Evolutionary conservation across 2,888 invertebrate genomes (phyloP).

Genomic region (Drosophila prolongata): DNA sequence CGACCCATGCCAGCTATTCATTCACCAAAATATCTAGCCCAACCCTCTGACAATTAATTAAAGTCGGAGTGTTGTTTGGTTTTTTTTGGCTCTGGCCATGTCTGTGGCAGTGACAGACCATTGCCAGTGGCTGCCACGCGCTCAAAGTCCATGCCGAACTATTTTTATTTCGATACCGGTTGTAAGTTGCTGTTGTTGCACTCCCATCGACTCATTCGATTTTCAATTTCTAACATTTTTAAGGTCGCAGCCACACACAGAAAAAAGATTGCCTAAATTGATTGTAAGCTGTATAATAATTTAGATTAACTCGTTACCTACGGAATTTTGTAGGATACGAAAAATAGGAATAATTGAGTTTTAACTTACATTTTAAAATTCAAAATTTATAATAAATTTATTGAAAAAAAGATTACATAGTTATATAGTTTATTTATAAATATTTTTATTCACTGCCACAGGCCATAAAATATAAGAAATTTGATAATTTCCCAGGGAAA

Average conservation of each 20-base stretch:
- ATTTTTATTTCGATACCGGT: constrained; percentile 46
- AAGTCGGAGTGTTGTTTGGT: constrained; percentile 53
- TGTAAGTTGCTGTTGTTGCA: constrained; percentile 25
- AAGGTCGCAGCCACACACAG: constrained; percentile 26
- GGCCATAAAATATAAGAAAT: too few species aligned
- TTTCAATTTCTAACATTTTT: constrained; percentile 65
- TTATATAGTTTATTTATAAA: too few species aligned
- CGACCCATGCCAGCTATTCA: constrained; percentile 43
- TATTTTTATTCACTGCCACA: too few species aligned
- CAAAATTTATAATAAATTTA: too few species aligned
- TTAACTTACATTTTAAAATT: too few species aligned
- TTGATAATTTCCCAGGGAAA: too few species aligned
- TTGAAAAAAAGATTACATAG: too few species aligned
- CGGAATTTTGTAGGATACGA: too few species aligned
- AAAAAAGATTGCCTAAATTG: background rate
- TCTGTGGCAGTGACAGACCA: constrained; percentile 14
- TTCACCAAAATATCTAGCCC: constrained; percentile 55
- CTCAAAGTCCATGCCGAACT: constrained; percentile 40
- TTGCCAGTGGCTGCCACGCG: constrained; percentile 59
- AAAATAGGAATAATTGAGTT: too few species aligned
- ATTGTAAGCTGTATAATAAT: too few species aligned
- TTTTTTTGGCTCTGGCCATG: constrained; percentile 15
- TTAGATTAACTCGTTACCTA: too few species aligned
- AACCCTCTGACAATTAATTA: constrained; percentile 70
- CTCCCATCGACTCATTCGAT: constrained; percentile 45